These are phyloP conservation scores for Schizothorax lantsangensis DNA, from an alignment of 2,797 vertebrate genomes.

Conservation along the genomic window DNA sequence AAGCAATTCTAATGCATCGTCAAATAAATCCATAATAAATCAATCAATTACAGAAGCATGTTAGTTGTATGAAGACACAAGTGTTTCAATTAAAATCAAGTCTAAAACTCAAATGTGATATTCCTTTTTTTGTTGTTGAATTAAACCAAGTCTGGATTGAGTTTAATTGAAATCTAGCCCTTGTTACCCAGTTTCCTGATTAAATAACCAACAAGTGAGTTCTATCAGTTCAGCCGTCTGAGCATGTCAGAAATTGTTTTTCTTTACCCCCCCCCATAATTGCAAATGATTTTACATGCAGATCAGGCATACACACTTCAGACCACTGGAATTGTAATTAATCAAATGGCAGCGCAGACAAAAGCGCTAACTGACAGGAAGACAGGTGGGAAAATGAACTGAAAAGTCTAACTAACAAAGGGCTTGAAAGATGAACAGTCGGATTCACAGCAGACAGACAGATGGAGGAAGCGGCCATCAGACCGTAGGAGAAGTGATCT, in stretches of 20 bases:
- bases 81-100: slow-evolving; percentile 22
- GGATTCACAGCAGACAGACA: slow-evolving; percentile 40
- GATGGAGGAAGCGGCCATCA: slow-evolving; percentile 39
- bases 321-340: slow-evolving; percentile 54
- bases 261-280: background rate
- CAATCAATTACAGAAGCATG: background rate
- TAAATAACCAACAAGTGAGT: slow-evolving; percentile 37
- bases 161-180: slow-evolving; percentile 30
- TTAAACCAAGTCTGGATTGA: slow-evolving; percentile 7
- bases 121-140: slow-evolving; percentile 12
- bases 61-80: slow-evolving; percentile 11
- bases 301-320: slow-evolving; percentile 45
- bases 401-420: slow-evolving; percentile 50
- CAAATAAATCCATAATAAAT: background rate
- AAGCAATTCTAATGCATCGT: background rate
- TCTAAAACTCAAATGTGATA: slow-evolving; percentile 1
- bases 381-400: slow-evolving; percentile 50
- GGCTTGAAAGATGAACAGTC: slow-evolving; percentile 47
- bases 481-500: slow-evolving; percentile 27
- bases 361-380: slow-evolving; percentile 53
- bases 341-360: slow-evolving; percentile 51
- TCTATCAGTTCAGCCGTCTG: slow-evolving; percentile 47
- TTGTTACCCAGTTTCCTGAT: slow-evolving; percentile 34
- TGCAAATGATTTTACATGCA: slow-evolving; percentile 53
- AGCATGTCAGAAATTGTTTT: slow-evolving; percentile 25